Evolutionary conservation across 2,888 invertebrate species (phyloP), one percentile per base, ranked within the genome.

Genomic region (Apamea sordens): DNA sequence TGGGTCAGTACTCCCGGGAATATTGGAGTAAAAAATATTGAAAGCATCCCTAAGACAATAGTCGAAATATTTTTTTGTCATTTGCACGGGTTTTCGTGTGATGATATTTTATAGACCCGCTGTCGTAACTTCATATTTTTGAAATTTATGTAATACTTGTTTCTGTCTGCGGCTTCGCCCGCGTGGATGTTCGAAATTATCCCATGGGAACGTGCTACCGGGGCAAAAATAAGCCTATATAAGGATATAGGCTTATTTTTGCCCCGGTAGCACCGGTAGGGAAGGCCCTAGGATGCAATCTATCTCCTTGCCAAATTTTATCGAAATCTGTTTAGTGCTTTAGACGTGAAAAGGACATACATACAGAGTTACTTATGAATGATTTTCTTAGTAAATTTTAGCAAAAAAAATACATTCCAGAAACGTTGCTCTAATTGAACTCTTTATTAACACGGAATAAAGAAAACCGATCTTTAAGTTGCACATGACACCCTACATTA

Each of bases 1-100:
- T 86, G 71, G 85, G 88, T 86, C 88, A 86, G 70, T 71, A 65
- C 88, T 15, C 71, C 15, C 18, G 83, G 83, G 86, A 59, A 81
- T 88, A 81, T 86, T 59, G 77, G 67, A 77, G 67, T 82, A 85
- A 81, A 88, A 87, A 77, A 76, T 86, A 86, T 86, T 73, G 70
- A 77, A 82, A 85, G 69, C 74, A 63, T 69, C 61, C 47, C 44
- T 74, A 72, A 85, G 65, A 88, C 86, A 85, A 85, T 67, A 76
- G 76, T n/a, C 41, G 36, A 63, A 59, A 81, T 75, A 70, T 85
- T 69, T 87, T 71, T 85, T 69, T 72, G 63, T 67, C 41, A 75
- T 85, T 65, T 74, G 47, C 47, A 4, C n/a, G 13, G 28, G 1
- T 85, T 76, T 76, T 67, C 64, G 41, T 28, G 28, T 32, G 11